A percentile compares a stretch with the other conserved stretches of the same genome.
Evolutionary conservation across 2,888 invertebrate genomes (phyloP).

Genomic region (Archips xylosteana): DNA sequence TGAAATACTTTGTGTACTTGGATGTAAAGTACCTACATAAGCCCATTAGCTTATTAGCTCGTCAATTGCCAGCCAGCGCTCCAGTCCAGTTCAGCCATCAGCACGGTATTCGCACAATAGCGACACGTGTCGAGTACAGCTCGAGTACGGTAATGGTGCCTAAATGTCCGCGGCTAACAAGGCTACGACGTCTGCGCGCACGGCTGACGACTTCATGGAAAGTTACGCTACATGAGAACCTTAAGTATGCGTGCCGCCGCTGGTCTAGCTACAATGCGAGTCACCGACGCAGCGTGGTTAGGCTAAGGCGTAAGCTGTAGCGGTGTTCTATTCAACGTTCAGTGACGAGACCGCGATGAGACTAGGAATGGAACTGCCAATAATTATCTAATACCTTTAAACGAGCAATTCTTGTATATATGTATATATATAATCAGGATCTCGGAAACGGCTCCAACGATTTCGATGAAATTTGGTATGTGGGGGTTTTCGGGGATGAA

Average conservation of each 20-base stretch:
- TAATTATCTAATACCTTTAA: too few species aligned
- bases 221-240: slow-evolving; percentile 54
- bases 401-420: too few species aligned
- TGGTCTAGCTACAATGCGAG: slow-evolving; percentile 34
- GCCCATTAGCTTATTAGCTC: too few species aligned
- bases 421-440: too few species aligned
- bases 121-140: slow-evolving; percentile 51
- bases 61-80: background rate
- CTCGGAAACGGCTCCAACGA: too few species aligned
- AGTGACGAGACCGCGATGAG: background rate
- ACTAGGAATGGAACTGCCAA: too few species aligned
- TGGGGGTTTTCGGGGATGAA: too few species aligned
- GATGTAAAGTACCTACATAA: too few species aligned
- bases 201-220: slow-evolving; percentile 64
- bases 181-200: slow-evolving; percentile 52
- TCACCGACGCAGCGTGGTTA: background rate
- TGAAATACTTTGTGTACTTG: too few species aligned
- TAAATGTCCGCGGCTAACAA: slow-evolving; percentile 53
- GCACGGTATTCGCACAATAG: slow-evolving; percentile 37
- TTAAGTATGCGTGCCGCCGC: slow-evolving; percentile 53
- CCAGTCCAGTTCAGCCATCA: slow-evolving; percentile 1
- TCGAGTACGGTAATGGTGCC: slow-evolving; percentile 35
- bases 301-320: background rate
- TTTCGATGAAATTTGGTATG: too few species aligned
- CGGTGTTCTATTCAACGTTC: background rate